phyloP scores from a whole-genome alignment of 2,113 vertebrate species.

The Malurus alboscapulatus region DNA sequence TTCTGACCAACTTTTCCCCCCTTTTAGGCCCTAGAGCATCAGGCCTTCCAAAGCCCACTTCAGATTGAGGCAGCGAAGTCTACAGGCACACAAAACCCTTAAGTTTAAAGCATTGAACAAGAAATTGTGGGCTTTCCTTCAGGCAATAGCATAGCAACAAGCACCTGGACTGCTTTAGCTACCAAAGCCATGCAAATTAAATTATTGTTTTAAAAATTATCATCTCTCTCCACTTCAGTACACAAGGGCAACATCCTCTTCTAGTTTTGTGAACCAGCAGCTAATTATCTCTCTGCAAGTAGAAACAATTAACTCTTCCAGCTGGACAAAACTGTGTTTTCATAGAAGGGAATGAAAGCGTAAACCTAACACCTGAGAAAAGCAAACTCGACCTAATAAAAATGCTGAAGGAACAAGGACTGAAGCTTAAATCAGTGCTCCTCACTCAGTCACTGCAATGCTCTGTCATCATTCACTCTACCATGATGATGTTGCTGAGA shows the following conservation, averaged over 20 bases:
- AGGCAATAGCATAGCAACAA: not conserved
- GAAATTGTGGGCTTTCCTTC: not conserved
- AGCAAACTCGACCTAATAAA: not conserved
- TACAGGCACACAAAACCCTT: not conserved
- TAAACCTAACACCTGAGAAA: not conserved
- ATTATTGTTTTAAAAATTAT: not conserved
- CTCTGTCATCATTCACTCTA: not conserved
- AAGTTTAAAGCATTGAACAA: not conserved
- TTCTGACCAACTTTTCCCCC: not conserved
- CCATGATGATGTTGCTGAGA: not conserved
- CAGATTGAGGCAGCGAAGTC: not conserved
- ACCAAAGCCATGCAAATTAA: not conserved
- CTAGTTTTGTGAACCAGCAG: not conserved
- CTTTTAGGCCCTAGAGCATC: not conserved
- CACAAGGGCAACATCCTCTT: not conserved
- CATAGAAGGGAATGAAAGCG: not conserved
- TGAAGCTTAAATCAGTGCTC: not conserved
- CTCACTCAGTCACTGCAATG: not conserved
- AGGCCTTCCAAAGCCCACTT: not conserved
- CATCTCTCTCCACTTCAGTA: not conserved
- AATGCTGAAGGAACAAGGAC: not conserved
- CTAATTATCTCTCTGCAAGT: not conserved
- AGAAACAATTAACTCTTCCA: not conserved
- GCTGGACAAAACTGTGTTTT: not conserved
- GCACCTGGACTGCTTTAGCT: not conserved